A percentile compares a stretch with the other conserved stretches of the same genome.
These are phyloP conservation scores for Heloderma charlesbogerti DNA, from an alignment of 2,113 vertebrate species.

Conservation along the genomic window DNA sequence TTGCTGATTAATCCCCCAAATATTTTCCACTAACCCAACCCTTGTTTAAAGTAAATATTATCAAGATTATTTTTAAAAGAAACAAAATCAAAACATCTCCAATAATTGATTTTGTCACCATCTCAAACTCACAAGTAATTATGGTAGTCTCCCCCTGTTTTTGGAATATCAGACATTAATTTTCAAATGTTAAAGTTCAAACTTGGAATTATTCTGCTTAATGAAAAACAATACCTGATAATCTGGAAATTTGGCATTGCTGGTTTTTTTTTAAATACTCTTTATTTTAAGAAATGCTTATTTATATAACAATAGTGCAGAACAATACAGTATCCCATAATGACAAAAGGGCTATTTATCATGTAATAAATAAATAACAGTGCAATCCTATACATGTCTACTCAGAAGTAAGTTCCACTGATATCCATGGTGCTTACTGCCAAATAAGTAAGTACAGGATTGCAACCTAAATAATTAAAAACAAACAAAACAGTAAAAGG, in stretches of 20 bases:
- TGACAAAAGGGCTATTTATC: background rate
- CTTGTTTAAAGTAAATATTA: background rate
- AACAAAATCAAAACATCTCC: no score
- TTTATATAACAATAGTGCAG: background rate
- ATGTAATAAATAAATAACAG: background rate
- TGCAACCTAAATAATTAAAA: background rate
- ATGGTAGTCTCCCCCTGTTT: background rate
- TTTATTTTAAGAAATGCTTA: background rate
- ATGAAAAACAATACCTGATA: background rate
- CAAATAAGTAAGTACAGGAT: no score
- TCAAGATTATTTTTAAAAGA: background rate
- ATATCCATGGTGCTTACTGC: no score
- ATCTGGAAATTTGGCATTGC: constrained; percentile 3
- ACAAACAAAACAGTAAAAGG: background rate
- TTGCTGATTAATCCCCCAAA: background rate
- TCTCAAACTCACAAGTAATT: background rate
- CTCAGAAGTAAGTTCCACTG: no score
- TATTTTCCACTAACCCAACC: background rate
- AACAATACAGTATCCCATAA: background rate
- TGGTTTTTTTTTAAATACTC: background rate
- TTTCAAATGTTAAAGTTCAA: background rate
- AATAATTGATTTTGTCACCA: background rate
- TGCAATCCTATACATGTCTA: no score
- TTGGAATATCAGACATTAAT: background rate
- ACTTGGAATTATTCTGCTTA: background rate